Evolutionary conservation across 2,113 vertebrate species (phyloP).

Genomic region (Nyctereutes procyonoides): DNA sequence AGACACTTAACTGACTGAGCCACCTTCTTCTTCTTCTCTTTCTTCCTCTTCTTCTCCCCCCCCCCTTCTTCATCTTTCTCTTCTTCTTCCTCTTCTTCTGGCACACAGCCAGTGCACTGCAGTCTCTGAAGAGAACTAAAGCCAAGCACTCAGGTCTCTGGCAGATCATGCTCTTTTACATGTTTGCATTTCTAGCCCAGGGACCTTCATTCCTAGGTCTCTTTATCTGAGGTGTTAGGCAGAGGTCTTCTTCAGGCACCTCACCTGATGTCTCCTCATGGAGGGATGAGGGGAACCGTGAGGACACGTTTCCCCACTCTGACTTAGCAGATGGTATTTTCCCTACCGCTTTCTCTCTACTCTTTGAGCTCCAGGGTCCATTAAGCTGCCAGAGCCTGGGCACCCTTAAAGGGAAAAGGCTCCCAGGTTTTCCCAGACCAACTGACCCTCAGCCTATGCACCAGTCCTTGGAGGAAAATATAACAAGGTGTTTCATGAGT

Average conservation of each 20-base stretch:
- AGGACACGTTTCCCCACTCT: not conserved
- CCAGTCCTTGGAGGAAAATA: not conserved
- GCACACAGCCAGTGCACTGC: too few species aligned
- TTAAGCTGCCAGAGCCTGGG: rapidly evolving
- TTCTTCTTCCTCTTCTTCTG: not conserved
- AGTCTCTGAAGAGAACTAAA: not conserved
- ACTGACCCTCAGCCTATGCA: not conserved
- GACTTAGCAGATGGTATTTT: not conserved
- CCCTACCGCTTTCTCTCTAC: too few species aligned
- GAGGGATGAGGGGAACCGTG: not conserved
- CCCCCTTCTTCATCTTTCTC: too few species aligned
- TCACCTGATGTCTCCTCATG: not conserved
- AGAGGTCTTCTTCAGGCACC: not conserved
- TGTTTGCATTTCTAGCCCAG: not conserved
- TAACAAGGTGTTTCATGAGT: not conserved
- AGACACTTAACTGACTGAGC: too few species aligned
- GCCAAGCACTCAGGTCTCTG: not conserved
- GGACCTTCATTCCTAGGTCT: not conserved
- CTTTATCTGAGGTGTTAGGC: not conserved
- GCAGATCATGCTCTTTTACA: not conserved
- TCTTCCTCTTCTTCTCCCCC: too few species aligned
- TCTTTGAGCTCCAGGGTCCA: not conserved
- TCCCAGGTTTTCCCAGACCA: not conserved
- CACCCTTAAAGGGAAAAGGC: not conserved
- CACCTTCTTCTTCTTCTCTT: not conserved